Evolutionary conservation across 1,140 invertebrate species (phyloP), one percentile per base, ranked within the genome.

Genomic region (Magallana angulata): DNA sequence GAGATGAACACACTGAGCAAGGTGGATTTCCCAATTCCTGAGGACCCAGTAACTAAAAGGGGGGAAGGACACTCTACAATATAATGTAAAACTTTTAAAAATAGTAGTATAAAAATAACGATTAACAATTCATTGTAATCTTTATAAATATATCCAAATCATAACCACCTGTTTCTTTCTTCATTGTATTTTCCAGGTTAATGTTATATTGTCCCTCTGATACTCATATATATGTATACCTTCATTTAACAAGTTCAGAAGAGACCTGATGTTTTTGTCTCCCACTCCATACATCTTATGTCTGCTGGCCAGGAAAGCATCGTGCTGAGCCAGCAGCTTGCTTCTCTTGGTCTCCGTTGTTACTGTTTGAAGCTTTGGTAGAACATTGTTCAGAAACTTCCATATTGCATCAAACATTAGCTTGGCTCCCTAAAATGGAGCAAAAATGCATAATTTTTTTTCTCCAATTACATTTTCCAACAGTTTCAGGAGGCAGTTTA

Each of bases 401-500:
- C 91, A 92, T 2, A 94, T 90, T 12, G 89, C 90, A 62, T 93
- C 90, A 89, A 92, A 94, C 90, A 94, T 93, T 12, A 92, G 88
- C 85, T 91, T 91, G 9, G 92, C 92, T 57, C 93, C 93, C 93
- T 94, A 64, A n/a, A 90, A 90, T 90, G 59, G 2, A 85, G 58
- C 56, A 68, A 12, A 88, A 48, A 48, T 48, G 36, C 36, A 5
- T 48, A 48, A 48, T 48, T 5, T 48, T 48, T 48, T 48, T 48
- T 48, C 36, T 48, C 36, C 36, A 48, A 48, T 48, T 48, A 48
- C 36, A 2, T 4, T 48, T 48, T 48, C 36, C 36, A 48, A 48
- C 36, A 48, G 36, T 48, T 48, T 48, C 5, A 48, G 36, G 36
- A 4, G 2, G 36, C 36, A 5, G 36, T 48, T 48, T 48, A 48